Evolutionary conservation across 2,888 invertebrate genomes (phyloP).

Genomic region (Scotopteryx bipunctaria): DNA sequence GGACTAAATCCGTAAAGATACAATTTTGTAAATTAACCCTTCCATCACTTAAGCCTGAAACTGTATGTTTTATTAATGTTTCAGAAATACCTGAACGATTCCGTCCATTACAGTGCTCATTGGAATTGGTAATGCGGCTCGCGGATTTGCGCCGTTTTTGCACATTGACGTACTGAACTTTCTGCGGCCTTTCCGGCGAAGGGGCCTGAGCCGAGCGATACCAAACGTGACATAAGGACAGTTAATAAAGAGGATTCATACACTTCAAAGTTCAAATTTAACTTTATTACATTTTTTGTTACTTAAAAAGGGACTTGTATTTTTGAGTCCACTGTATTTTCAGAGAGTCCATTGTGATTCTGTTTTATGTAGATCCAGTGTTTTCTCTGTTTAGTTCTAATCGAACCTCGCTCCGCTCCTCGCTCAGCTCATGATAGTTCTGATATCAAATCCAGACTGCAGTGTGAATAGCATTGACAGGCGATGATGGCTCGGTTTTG

Average conservation of each 20-base stretch:
- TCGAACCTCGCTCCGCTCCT: not conserved
- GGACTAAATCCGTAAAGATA: too few relatives aligned
- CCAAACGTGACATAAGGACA: too few relatives aligned
- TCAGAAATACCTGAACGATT: conserved; percentile 16
- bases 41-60: conserved; percentile 10
- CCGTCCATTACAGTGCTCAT: conserved; percentile 19
- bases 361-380: too few relatives aligned
- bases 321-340: too few relatives aligned
- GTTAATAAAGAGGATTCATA: too few relatives aligned
- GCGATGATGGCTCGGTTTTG: conserved; percentile 21
- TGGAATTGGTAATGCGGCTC: conserved; percentile 21
- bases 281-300: too few relatives aligned
- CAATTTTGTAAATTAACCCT: conserved; percentile 5
- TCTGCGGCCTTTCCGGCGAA: conserved; percentile 2
- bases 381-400: not conserved
- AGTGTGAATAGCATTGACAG: conserved; percentile 15
- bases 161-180: conserved; percentile 6
- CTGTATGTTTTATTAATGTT: conserved; percentile 18
- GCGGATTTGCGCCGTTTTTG: conserved; percentile 20
- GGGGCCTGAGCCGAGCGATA: not conserved
- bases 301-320: too few relatives aligned
- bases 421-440: conserved; percentile 1
- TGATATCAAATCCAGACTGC: not conserved
- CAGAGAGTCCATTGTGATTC: too few relatives aligned
- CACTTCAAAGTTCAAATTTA: too few relatives aligned